Evolutionary conservation across 2,888 invertebrate genomes (phyloP).

Genomic region (Drosophila anomalata): DNA sequence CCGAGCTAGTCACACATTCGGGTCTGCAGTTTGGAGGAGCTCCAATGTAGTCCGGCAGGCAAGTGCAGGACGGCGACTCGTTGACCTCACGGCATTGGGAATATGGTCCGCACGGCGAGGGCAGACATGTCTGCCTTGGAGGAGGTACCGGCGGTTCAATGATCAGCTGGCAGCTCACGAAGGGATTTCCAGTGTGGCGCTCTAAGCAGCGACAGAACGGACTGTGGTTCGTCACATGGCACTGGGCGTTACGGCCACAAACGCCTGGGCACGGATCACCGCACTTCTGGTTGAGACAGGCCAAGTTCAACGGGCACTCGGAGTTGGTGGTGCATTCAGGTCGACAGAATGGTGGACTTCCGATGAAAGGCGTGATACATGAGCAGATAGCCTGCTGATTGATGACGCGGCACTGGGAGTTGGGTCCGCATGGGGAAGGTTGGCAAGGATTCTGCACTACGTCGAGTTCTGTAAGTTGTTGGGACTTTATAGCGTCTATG

Average conservation of each 20-base stretch:
- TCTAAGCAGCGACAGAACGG: conserved; percentile 89
- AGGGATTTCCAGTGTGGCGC: conserved; percentile 88
- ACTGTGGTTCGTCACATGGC: conserved; percentile 91
- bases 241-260: conserved; percentile 89
- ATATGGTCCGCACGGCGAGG: conserved; percentile 88
- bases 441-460: conserved; percentile 84
- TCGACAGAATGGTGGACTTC: conserved; percentile 88
- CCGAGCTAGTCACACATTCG: conserved; percentile 91
- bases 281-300: conserved; percentile 89
- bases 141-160: conserved; percentile 80
- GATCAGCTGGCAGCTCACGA: conserved; percentile 85
- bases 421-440: conserved; percentile 92
- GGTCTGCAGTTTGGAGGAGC: conserved; percentile 91
- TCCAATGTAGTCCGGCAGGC: conserved; percentile 86
- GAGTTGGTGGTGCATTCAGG: conserved; percentile 90
- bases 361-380: conserved; percentile 87
- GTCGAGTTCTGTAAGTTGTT: conserved; percentile 69
- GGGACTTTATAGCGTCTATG: background rate
- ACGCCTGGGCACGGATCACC: conserved; percentile 90
- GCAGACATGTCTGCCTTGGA: conserved; percentile 87
- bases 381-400: conserved; percentile 90
- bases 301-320: conserved; percentile 89
- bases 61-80: conserved; percentile 87
- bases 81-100: conserved; percentile 87
- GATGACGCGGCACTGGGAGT: conserved; percentile 90